Conservation (phyloP, 1,140 invertebrate genomes). For the Lucilia sericata region DNA sequence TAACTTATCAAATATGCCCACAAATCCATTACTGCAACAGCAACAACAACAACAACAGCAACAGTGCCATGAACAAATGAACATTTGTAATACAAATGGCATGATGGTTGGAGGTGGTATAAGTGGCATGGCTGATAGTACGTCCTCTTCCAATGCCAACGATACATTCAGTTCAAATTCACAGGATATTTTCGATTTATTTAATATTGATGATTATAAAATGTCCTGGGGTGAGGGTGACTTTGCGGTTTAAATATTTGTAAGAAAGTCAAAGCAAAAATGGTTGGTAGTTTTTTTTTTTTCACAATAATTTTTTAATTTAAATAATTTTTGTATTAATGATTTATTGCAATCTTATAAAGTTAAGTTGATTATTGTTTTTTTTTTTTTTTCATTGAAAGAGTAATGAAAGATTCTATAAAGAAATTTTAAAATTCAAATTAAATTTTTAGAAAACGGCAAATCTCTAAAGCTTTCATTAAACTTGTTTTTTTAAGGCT, state of each 20-base stretch:
- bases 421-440: too few species aligned
- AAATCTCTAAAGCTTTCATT: too few species aligned
- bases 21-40: not conserved
- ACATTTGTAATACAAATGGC: conserved; percentile 41
- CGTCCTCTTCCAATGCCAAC: not conserved
- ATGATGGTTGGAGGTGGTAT: conserved; percentile 45
- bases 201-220: conserved; percentile 67
- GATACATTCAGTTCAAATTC: conserved; percentile 58
- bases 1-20: not conserved
- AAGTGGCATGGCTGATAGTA: conserved; percentile 18
- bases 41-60: not conserved
- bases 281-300: too few species aligned
- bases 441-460: too few species aligned
- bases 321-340: too few species aligned
- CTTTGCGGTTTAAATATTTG: conserved; percentile 59
- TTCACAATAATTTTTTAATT: too few species aligned
- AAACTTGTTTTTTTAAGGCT: too few species aligned
- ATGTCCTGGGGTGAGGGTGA: conserved; percentile 66
- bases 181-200: conserved; percentile 65
- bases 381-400: too few species aligned
- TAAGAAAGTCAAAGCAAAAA: not conserved
- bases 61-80: conserved; percentile 47
- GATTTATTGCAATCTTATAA: too few species aligned
- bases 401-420: too few species aligned
- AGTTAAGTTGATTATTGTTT: too few species aligned